Evolutionary conservation across 2,113 vertebrate genomes (phyloP).

Genomic region (Astur gentilis): DNA sequence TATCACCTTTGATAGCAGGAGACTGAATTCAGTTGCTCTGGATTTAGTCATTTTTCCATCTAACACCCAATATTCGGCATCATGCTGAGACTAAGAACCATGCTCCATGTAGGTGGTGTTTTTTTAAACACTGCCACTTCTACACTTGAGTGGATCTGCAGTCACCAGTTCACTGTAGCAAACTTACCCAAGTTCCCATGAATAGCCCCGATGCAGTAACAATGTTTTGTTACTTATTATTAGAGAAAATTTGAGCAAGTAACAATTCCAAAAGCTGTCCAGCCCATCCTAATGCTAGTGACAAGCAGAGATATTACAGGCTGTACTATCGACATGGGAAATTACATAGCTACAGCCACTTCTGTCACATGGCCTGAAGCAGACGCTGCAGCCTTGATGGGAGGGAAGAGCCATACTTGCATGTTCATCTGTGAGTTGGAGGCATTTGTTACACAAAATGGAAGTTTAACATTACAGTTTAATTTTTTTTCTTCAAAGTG

Average conservation of each 20-base stretch:
- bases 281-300: neutral
- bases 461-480: neutral
- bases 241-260: neutral
- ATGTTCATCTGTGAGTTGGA: neutral
- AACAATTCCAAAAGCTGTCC: neutral
- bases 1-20: neutral
- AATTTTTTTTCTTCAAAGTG: neutral
- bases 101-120: neutral
- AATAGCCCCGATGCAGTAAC: neutral
- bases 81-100: neutral
- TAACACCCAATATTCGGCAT: neutral
- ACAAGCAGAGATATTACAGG: neutral
- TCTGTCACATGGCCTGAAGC: neutral
- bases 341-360: neutral
- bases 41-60: neutral
- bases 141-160: neutral
- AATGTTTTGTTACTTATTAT: neutral
- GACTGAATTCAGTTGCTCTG: neutral
- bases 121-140: neutral
- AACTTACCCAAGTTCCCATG: neutral
- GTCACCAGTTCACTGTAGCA: neutral
- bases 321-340: neutral
- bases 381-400: neutral
- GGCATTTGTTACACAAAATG: neutral
- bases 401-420: neutral